Evolutionary conservation across 2,888 invertebrate species (phyloP).

Genomic region (Hesperia comma): DNA sequence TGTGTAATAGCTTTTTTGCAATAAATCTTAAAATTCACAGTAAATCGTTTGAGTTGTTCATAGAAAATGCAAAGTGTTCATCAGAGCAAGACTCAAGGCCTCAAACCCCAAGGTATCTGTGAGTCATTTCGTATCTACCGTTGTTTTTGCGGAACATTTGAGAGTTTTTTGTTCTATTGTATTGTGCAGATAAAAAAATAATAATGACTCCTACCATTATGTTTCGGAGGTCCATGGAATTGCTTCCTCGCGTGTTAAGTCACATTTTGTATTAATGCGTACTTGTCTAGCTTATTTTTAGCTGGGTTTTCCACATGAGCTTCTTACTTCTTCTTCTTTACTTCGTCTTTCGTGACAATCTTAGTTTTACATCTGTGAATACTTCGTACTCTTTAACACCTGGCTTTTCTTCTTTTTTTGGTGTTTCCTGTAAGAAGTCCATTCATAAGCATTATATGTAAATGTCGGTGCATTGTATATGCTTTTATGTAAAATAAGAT

Average conservation of each 20-base stretch:
- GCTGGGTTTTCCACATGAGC: too few relatives aligned
- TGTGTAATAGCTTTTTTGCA: neutral
- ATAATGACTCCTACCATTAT: slow-evolving; percentile 22
- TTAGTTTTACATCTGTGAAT: too few relatives aligned
- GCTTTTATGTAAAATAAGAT: too few relatives aligned
- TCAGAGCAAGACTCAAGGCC: slow-evolving; percentile 65
- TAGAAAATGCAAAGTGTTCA: slow-evolving; percentile 43
- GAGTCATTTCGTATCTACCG: slow-evolving; percentile 28
- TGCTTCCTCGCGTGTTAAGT: slow-evolving; percentile 26
- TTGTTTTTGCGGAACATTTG: slow-evolving; percentile 26
- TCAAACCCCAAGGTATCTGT: slow-evolving; percentile 43
- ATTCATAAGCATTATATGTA: too few relatives aligned
- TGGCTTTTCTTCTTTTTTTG: too few relatives aligned
- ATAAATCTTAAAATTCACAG: neutral
- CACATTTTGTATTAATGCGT: neutral
- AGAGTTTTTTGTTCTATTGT: slow-evolving; percentile 35
- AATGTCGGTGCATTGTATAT: too few relatives aligned
- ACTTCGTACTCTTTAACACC: too few relatives aligned
- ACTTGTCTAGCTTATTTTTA: neutral
- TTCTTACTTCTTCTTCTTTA: too few relatives aligned
- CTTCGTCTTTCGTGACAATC: too few relatives aligned
- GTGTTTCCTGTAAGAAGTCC: too few relatives aligned
- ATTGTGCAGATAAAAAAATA: slow-evolving; percentile 24
- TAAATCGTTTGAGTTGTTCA: slow-evolving; percentile 3
- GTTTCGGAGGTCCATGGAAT: slow-evolving; percentile 20